Percentiles rank a stretch among this genome's conserved stretches.
Evolutionary conservation across 2,888 invertebrate genomes (phyloP).

Genomic region (Erannis defoliaria): DNA sequence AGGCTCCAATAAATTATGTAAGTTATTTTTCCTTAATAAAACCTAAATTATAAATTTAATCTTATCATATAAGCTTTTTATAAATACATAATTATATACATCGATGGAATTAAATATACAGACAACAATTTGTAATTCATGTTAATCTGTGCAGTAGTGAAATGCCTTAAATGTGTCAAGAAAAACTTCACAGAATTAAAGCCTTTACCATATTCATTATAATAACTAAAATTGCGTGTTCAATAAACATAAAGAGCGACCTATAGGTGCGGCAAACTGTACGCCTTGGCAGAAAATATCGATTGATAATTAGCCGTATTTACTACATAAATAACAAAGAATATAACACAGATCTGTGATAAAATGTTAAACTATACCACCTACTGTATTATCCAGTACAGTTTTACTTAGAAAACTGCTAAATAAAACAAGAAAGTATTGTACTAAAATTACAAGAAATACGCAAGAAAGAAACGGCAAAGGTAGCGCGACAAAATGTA

Average conservation of each 20-base stretch:
- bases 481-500: conserved; percentile 65
- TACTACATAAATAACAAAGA: conserved; percentile 18
- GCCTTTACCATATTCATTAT: conserved; percentile 20
- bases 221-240: conserved; percentile 36
- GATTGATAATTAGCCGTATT: conserved; percentile 42
- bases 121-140: too few relatives aligned
- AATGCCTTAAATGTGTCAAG: conserved; percentile 28
- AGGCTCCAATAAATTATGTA: too few relatives aligned
- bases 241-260: conserved; percentile 24
- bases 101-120: too few relatives aligned
- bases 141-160: background rate
- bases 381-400: conserved; percentile 15
- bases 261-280: conserved; percentile 44
- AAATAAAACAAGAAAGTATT: conserved; percentile 56
- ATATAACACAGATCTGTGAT: conserved; percentile 6
- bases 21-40: too few relatives aligned
- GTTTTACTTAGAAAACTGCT: conserved; percentile 65
- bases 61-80: too few relatives aligned
- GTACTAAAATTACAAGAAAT: conserved; percentile 60
- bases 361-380: conserved; percentile 4
- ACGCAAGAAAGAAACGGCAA: conserved; percentile 62
- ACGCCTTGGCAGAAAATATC: conserved; percentile 32
- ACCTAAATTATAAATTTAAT: too few relatives aligned
- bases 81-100: too few relatives aligned
- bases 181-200: conserved; percentile 27